Conservation (phyloP, 2,113 vertebrate genomes). For the Orcinus orca region DNA sequence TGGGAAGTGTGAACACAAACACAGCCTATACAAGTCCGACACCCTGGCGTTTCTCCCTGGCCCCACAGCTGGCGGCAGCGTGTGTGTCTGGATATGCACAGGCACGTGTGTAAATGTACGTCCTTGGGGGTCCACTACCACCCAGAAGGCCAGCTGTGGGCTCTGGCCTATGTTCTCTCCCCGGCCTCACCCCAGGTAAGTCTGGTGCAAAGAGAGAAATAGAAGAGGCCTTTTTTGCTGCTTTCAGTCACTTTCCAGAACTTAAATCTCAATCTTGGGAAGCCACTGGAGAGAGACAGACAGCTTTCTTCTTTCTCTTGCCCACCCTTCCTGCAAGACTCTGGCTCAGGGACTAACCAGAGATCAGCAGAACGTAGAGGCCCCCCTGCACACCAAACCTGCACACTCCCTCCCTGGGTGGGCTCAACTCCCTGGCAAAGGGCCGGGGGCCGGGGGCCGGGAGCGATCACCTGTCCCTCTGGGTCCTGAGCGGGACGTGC, state of each 20-base stretch:
- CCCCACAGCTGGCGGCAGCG: not conserved
- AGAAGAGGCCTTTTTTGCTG: not conserved
- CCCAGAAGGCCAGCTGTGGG: not conserved
- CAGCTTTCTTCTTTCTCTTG: not conserved
- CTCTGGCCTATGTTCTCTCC: not conserved
- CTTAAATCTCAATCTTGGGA: not conserved
- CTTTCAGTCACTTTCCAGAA: not conserved
- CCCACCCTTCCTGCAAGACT: not conserved
- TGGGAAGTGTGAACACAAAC: not conserved
- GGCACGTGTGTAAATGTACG: not conserved
- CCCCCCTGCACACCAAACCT: not conserved
- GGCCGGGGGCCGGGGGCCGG: not conserved
- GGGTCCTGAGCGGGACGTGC: not conserved
- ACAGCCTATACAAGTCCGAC: not conserved
- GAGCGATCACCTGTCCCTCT: not conserved
- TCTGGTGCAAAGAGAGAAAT: not conserved
- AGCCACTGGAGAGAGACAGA: not conserved
- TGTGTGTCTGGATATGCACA: not conserved
- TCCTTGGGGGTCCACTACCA: not conserved
- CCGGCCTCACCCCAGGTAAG: not conserved
- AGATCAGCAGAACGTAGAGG: not conserved
- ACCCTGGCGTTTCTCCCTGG: not conserved
- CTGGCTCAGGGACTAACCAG: not conserved
- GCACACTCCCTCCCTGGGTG: not conserved
- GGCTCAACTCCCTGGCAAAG: not conserved